Conservation (phyloP, 1,140 invertebrate species). For the Theocolax elegans region DNA sequence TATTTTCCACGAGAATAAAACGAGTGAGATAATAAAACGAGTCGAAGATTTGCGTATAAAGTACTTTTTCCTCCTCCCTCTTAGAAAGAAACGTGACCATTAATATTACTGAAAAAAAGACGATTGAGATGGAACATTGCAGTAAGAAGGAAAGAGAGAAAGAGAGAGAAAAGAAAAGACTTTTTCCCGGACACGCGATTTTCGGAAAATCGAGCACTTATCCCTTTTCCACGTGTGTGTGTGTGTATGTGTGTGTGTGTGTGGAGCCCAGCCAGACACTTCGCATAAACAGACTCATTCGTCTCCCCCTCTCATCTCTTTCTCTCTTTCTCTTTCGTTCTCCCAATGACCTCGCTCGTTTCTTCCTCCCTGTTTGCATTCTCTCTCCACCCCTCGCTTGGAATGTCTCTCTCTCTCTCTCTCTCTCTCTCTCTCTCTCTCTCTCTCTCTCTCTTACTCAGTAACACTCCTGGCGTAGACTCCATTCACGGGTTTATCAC, state of each 20-base stretch:
- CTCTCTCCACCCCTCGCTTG: too few relatives aligned
- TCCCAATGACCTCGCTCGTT: not conserved
- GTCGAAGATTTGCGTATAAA: not conserved
- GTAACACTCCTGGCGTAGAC: constrained; percentile 52
- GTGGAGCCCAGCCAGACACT: constrained; percentile 24
- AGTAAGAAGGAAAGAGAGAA: not conserved
- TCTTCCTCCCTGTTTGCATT: constrained; percentile 40
- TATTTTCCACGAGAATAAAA: too few relatives aligned
- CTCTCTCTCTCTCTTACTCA: constrained; percentile 39
- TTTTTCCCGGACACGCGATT: not conserved
- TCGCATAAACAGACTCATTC: constrained; percentile 56
- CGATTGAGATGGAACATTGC: too few relatives aligned
- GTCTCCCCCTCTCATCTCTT: constrained; percentile 36
- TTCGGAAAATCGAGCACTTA: constrained; percentile 35
- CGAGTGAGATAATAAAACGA: too few relatives aligned
- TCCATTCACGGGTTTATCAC: constrained; percentile 69
- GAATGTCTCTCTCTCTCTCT: not conserved
- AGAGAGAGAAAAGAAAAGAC: not conserved
- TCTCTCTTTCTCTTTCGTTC: not conserved
- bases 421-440: not conserved
- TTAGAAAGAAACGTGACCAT: not conserved
- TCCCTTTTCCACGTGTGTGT: not conserved
- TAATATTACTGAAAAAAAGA: not conserved
- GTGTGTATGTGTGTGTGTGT: not conserved
- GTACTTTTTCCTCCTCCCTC: not conserved